These are phyloP conservation scores for Esox niger DNA, from an alignment of 2,113 vertebrate genomes.

Conservation along the genomic window DNA sequence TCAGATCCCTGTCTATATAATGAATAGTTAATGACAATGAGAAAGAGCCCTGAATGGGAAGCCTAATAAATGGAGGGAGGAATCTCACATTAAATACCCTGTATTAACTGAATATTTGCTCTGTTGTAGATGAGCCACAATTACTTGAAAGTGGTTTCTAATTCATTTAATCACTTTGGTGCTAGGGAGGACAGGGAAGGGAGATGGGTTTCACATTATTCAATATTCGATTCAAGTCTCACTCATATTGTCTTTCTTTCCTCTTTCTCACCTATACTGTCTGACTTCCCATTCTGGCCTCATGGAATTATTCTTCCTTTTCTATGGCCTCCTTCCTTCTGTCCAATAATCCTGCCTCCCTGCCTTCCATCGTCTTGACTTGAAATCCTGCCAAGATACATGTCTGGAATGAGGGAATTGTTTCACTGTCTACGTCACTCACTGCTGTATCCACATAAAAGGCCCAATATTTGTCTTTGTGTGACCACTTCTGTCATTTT, in stretches of 20 bases:
- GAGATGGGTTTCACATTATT: neutral
- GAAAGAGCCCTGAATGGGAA: conserved; percentile 72
- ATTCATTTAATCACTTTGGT: conserved; percentile 62
- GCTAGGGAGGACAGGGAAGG: conserved; percentile 20
- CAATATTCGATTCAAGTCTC: neutral
- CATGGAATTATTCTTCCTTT: no score
- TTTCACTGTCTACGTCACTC: no score
- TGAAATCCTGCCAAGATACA: no score
- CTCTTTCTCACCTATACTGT: neutral
- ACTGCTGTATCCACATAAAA: no score
- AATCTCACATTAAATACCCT: conserved; percentile 66
- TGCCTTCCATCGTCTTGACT: no score
- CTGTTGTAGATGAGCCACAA: conserved; percentile 65
- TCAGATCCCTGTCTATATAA: conserved; percentile 38
- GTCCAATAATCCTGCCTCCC: no score
- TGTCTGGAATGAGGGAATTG: no score
- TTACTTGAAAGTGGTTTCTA: conserved; percentile 66
- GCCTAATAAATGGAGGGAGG: conserved; percentile 65
- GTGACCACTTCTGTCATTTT: no score
- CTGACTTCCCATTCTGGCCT: no score
- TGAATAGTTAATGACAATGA: conserved; percentile 70
- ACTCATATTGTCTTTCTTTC: neutral
- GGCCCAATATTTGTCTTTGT: no score
- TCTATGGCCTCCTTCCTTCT: no score
- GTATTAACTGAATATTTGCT: conserved; percentile 74